phyloP scores from a whole-genome alignment of 1,140 invertebrate species.

The Glomeris maerens region DNA sequence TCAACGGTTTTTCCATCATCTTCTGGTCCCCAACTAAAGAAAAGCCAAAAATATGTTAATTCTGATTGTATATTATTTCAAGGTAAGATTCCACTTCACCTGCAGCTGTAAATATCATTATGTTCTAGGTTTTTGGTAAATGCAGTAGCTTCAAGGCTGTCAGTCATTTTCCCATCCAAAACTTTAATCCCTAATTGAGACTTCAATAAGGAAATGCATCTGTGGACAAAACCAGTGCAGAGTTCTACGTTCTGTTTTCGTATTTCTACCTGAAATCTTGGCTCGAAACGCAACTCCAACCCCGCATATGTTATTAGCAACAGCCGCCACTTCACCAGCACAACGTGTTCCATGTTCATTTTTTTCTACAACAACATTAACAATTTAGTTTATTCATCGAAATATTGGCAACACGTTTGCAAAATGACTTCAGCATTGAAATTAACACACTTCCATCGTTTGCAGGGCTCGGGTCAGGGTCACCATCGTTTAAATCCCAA shows the following conservation, averaged over 20 bases:
- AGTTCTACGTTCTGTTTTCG: neutral
- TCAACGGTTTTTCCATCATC: conserved; percentile 98
- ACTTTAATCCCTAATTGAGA: conserved; percentile 26
- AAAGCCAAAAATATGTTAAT: neutral
- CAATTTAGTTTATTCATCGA: conserved; percentile 3
- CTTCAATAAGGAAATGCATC: neutral
- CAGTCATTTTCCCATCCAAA: conserved; percentile 33
- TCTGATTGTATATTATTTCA: neutral
- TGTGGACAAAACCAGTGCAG: neutral
- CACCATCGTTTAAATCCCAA: conserved; percentile 32
- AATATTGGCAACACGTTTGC: neutral
- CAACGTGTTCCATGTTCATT: conserved; percentile 68
- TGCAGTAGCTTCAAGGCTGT: conserved; percentile 31
- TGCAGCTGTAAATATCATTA: conserved; percentile 30
- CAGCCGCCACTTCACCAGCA: conserved; percentile 85
- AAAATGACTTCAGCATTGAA: neutral
- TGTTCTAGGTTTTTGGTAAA: conserved; percentile 30
- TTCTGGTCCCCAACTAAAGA: conserved; percentile 80
- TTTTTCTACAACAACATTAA: conserved; percentile 15
- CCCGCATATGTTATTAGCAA: conserved; percentile 85
- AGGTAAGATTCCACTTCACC: neutral
- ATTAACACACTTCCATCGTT: neutral
- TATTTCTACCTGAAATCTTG: conserved; percentile 65
- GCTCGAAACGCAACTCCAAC: conserved; percentile 87
- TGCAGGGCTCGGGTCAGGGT: conserved; percentile 29